phyloP scores from a whole-genome alignment of 1,140 invertebrate species.

The Portunus trituberculatus region DNA sequence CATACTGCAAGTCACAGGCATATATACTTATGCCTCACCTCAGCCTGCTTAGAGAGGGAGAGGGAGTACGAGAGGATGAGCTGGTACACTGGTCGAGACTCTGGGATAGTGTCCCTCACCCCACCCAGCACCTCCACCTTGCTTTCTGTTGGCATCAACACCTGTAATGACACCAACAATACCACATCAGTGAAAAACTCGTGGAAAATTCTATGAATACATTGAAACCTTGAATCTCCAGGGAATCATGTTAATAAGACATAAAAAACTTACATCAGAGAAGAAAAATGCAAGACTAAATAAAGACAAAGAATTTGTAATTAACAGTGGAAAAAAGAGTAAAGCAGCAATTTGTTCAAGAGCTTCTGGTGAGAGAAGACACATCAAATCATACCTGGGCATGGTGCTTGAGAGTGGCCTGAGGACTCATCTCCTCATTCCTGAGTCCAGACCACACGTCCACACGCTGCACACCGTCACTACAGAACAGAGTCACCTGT shows the following conservation, averaged over 20 bases:
- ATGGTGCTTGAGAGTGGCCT: conserved; percentile 75
- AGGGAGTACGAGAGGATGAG: conserved; percentile 93
- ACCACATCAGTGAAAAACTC: not conserved
- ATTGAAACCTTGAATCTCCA: no score
- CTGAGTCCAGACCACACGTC: conserved; percentile 86
- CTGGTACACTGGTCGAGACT: conserved; percentile 93
- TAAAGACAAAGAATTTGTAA: no score
- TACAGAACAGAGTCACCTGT: conserved; percentile 79
- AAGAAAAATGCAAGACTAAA: no score
- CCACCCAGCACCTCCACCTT: conserved; percentile 82
- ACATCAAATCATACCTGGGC: conserved; percentile 57
- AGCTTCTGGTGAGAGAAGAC: no score
- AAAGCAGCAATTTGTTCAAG: no score
- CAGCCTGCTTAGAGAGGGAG: conserved; percentile 89
- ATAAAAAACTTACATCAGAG: no score
- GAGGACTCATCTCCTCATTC: conserved; percentile 85
- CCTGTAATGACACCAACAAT: conserved; percentile 43
- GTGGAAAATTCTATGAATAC: no score
- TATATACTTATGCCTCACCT: conserved; percentile 15
- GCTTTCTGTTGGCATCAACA: conserved; percentile 67
- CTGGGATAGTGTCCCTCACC: conserved; percentile 90
- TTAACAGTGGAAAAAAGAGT: no score
- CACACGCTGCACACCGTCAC: conserved; percentile 88
- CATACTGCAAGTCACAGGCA: not conserved
- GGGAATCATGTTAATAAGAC: no score